Conservation (phyloP, 2,888 invertebrate genomes). For the Drosophila trichaetosa region DNA sequence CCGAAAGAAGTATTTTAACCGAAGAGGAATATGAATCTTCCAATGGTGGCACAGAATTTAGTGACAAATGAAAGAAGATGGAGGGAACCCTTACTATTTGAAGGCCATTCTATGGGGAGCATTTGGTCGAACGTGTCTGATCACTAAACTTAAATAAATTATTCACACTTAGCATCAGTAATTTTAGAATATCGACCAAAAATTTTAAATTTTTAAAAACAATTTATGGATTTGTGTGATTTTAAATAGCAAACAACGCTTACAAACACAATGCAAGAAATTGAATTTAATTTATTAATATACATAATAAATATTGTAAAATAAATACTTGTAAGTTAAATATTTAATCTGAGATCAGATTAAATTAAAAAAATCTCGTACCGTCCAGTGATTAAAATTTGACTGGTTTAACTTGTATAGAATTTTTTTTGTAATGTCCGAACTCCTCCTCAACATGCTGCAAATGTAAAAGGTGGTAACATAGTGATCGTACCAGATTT, state of each 20-base stretch:
- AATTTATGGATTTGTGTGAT: slow-evolving; percentile 45
- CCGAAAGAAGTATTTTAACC: slow-evolving; percentile 80
- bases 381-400: slow-evolving; percentile 10
- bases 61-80: slow-evolving; percentile 63
- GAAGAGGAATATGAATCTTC: slow-evolving; percentile 82
- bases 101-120: slow-evolving; percentile 41
- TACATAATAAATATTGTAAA: slow-evolving; percentile 19
- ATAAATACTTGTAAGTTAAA: slow-evolving; percentile 10
- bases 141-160: slow-evolving; percentile 39
- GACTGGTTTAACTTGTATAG: not conserved
- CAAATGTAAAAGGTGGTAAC: not conserved
- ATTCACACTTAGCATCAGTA: slow-evolving; percentile 36
- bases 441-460: not conserved
- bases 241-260: slow-evolving; percentile 45
- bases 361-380: slow-evolving; percentile 11
- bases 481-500: not conserved
- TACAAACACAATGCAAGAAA: slow-evolving; percentile 38
- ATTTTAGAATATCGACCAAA: slow-evolving; percentile 51
- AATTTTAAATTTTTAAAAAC: slow-evolving; percentile 50
- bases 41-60: slow-evolving; percentile 81
- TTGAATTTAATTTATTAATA: slow-evolving; percentile 43
- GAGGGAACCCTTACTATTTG: slow-evolving; percentile 7
- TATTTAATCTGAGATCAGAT: slow-evolving; percentile 11
- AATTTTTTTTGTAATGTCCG: not conserved
- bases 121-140: slow-evolving; percentile 33